Evolutionary conservation across 1,140 invertebrate species (phyloP), one percentile per base, ranked within the genome.

Genomic region (Achatina immaculata): DNA sequence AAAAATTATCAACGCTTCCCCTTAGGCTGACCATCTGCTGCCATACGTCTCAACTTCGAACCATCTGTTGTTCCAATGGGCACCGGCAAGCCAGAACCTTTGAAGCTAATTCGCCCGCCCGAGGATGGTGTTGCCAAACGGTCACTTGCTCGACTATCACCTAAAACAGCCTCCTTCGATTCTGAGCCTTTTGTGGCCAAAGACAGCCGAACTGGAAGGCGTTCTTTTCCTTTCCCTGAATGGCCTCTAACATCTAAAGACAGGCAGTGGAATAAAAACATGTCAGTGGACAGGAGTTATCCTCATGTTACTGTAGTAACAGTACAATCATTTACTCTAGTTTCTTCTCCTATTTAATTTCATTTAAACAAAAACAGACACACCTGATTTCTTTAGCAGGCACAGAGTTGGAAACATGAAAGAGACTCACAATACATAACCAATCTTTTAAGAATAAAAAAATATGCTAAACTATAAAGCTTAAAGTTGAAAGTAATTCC

Each of bases 101-200:
- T 88, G 73, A 85, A 85, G 83, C 88, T 89, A 69, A 89, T 86
- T 38, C 89, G 78, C 68, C 88, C 89, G 72, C 89, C 89, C 78
- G 89, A 88, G 36, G 89, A 90, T 16, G 89, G 89, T 38, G 89
- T 90, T 24, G 89, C 86, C 79, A 90, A 81, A 75, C 89, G 84
- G 69, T 90, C 89, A 84, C 86, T 87, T 28, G 86, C 83, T 68
- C 84, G 82, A 84, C 85, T 86, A 55, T 89, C 89, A 4, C 68
- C 66, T 65, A 85, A 84, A 28, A 84, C 76, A 65, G 79, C 82
- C 48, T 85, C 86, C 38, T 84, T 83, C 14, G 81, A 78, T 72
- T 88, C 88, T 28, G 85, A 84, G 21, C 86, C 87, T 66, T 87
- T 84, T 55, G 85, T 87, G 51, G 88, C 83, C 69, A 90, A 80